Evolutionary conservation across 2,888 invertebrate genomes (phyloP).

Genomic region (Melanotus villosus): DNA sequence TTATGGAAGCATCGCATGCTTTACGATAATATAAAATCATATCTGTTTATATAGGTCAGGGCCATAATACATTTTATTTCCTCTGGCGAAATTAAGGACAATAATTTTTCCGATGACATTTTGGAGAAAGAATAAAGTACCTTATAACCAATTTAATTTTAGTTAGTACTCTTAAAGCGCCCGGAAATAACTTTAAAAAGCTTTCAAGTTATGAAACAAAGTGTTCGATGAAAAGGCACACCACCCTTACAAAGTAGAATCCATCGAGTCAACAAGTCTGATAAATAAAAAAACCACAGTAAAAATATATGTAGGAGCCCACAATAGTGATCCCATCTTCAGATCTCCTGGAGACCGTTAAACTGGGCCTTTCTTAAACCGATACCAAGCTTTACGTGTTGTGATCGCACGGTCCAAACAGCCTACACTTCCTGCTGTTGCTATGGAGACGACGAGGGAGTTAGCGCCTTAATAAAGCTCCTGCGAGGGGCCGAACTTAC

Average conservation of each 20-base stretch:
- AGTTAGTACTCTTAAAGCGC: background rate
- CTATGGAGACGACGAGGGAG: constrained; percentile 56
- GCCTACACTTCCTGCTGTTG: constrained; percentile 53
- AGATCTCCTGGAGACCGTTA: constrained; percentile 38
- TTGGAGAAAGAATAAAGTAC: too few relatives aligned
- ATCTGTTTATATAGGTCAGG: too few relatives aligned
- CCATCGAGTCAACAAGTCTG: constrained; percentile 31
- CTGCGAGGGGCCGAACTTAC: constrained; percentile 52
- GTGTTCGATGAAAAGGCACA: background rate
- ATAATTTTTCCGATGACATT: too few relatives aligned
- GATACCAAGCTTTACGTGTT: constrained; percentile 42
- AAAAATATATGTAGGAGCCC: constrained; percentile 20
- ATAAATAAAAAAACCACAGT: constrained; percentile 23
- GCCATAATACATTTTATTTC: too few relatives aligned
- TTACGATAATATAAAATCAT: too few relatives aligned
- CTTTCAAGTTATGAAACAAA: background rate
- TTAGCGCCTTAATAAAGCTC: constrained; percentile 61
- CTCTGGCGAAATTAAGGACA: too few relatives aligned
- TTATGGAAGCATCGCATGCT: too few relatives aligned
- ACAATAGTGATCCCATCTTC: constrained; percentile 21
- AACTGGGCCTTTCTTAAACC: constrained; percentile 45
- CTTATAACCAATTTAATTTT: background rate
- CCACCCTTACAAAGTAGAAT: background rate
- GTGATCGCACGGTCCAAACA: constrained; percentile 51
- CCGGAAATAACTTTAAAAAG: constrained; percentile 8